Evolutionary conservation across 2,888 invertebrate genomes (phyloP), one percentile per base, ranked within the genome.

Genomic region (Andrena flavipes): DNA sequence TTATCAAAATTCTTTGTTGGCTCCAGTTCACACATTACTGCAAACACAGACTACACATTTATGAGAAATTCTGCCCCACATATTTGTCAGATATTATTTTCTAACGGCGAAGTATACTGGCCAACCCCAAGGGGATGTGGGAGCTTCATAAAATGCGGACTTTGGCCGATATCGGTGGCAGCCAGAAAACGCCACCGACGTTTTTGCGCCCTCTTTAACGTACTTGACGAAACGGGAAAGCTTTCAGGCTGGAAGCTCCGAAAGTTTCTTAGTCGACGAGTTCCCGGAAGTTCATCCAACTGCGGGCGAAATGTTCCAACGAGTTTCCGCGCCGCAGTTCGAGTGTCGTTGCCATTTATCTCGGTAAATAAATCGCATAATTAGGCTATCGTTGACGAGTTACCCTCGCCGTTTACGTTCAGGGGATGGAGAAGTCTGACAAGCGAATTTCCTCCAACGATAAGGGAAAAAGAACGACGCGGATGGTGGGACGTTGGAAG

Each of bases 291-390:
- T 72, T 71, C 62, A 30, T 30, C 13, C 54, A 33, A 35, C 63
- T 23, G 20, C 49, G n/a, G 29, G 8, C 63, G 48, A 67, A 71
- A 71, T 56, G 65, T 56, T 62, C 30, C 60, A 5, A 2, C 7
- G 30, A 76, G 51, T 54, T 71, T 51, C 51, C n/a, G 35, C 13
- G 26, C 10, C 5, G 16, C 42, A 2, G 23, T 29, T 67, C 42
- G 54, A 75, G 51, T 67, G 67, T 67, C 51, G 51, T 69, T 29
- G 64, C 70, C 23, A 42, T 70, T 70, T 54, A 65, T 65, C 23
- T 30, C 26, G 35, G 42, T n/a, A 60, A 65, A 77, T 80, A 70
- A 59, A 76, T 80, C 76, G 60, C 10, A 49, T 70, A 76, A 76
- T 70, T 65, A 51, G 29, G 26, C 16, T 10, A 7, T 2, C 76